Evolutionary conservation across 2,113 vertebrate genomes (phyloP).

Genomic region (Menidia beryllina): DNA sequence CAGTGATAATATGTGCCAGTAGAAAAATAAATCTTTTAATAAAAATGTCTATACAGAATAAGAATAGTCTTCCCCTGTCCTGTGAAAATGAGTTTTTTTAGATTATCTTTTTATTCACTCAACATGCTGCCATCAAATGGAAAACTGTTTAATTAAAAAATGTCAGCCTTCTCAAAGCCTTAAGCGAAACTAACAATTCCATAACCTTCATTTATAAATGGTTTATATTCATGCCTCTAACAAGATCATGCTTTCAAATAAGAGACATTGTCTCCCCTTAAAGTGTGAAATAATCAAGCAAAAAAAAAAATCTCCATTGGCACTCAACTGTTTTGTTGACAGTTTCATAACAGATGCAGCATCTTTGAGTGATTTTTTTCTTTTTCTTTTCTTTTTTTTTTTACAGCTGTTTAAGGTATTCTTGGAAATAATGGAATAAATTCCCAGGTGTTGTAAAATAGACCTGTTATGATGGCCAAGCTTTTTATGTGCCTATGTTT

Average conservation of each 20-base stretch:
- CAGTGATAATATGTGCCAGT: background rate
- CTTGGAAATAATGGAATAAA: background rate
- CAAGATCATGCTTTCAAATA: background rate
- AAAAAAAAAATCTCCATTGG: background rate
- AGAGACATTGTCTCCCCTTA: rapidly evolving
- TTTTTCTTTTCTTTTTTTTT: background rate
- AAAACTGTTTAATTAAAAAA: no score
- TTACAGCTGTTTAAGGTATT: background rate
- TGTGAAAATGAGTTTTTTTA: background rate
- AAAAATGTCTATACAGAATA: background rate
- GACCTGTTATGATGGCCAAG: background rate
- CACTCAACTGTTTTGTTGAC: background rate
- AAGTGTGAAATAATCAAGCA: background rate
- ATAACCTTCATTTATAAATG: no score
- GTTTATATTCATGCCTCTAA: background rate
- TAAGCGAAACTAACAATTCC: no score
- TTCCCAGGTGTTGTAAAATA: background rate
- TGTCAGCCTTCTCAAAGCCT: no score
- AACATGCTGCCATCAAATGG: background rate
- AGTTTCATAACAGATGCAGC: background rate
- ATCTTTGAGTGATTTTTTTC: background rate
- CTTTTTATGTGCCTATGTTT: background rate
- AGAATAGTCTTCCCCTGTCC: background rate
- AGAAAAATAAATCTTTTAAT: no score
- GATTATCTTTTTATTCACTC: background rate